Evolutionary conservation across 1,140 invertebrate genomes (phyloP).

Genomic region (Littorina saxatilis): DNA sequence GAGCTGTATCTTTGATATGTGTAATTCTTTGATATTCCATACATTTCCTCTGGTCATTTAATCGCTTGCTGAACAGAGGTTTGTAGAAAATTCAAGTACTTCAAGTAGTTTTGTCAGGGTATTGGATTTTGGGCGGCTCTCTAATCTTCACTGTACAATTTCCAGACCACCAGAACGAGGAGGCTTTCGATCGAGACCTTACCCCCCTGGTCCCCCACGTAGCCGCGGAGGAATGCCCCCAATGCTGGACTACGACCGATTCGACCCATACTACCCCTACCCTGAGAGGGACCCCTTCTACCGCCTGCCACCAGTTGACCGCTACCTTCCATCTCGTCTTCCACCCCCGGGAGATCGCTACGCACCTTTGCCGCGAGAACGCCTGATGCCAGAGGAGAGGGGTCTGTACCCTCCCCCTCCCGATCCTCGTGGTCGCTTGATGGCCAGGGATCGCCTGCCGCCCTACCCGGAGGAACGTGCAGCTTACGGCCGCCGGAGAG

Average conservation of each 20-base stretch:
- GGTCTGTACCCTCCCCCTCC: constrained; percentile 11
- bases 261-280: constrained; percentile 49
- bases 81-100: too few species aligned
- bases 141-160: too few species aligned
- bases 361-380: constrained; percentile 18
- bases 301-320: constrained; percentile 56
- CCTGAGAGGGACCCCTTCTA: constrained; percentile 47
- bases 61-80: too few species aligned
- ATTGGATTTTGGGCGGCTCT: too few species aligned
- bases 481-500: constrained; percentile 22
- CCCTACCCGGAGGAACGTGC: constrained; percentile 44
- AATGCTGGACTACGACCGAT: constrained; percentile 43
- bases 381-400: neutral
- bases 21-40: too few species aligned
- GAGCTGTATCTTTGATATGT: too few species aligned
- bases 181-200: neutral
- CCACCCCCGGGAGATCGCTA: constrained; percentile 28
- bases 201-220: constrained; percentile 2
- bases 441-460: constrained; percentile 28
- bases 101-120: too few species aligned
- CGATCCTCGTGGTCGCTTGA: constrained; percentile 44
- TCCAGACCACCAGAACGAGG: too few species aligned
- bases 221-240: constrained; percentile 37
- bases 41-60: too few species aligned
- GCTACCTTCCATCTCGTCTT: constrained; percentile 7